phyloP scores from a whole-genome alignment of 2,888 invertebrate genomes.

The Tenthredo scrophulariae region DNA sequence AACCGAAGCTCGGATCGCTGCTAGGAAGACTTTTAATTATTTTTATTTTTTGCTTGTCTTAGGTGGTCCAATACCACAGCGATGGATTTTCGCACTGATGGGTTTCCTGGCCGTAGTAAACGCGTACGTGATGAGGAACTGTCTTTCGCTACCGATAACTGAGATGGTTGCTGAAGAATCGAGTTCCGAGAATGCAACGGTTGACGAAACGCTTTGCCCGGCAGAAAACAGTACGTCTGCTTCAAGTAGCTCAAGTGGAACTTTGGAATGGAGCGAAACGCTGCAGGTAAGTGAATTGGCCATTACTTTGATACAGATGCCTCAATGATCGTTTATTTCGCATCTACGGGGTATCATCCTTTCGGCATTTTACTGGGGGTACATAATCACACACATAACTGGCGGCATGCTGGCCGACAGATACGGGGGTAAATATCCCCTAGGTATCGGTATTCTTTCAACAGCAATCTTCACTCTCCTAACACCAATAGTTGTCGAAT shows the following conservation, averaged over 20 bases:
- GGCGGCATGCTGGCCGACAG: conserved; percentile 90
- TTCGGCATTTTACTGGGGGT: conserved; percentile 92
- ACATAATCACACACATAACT: conserved; percentile 90
- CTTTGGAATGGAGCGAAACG: conserved; percentile 68
- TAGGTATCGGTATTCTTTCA: conserved; percentile 89
- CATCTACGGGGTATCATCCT: conserved; percentile 86
- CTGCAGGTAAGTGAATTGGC: conserved; percentile 63
- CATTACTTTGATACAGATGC: background rate
- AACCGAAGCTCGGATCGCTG: background rate
- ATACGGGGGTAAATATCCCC: conserved; percentile 92
- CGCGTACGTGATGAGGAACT: conserved; percentile 86
- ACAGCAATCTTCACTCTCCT: conserved; percentile 91
- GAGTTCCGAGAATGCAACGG: background rate
- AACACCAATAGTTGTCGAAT: conserved; percentile 86
- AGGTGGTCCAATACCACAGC: conserved; percentile 24
- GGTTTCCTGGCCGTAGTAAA: conserved; percentile 84
- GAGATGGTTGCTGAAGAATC: conserved; percentile 79
- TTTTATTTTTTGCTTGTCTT: background rate
- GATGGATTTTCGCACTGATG: conserved; percentile 78
- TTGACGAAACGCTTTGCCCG: conserved; percentile 18
- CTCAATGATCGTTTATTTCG: background rate
- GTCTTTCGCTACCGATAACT: conserved; percentile 84
- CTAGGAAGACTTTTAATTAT: background rate
- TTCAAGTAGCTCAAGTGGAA: conserved; percentile 53
- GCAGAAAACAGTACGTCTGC: background rate